These are phyloP conservation scores for Tethya wilhelma DNA, from an alignment of 37 sponge, comb jelly and placozoan genomes.

Conservation along the genomic window DNA sequence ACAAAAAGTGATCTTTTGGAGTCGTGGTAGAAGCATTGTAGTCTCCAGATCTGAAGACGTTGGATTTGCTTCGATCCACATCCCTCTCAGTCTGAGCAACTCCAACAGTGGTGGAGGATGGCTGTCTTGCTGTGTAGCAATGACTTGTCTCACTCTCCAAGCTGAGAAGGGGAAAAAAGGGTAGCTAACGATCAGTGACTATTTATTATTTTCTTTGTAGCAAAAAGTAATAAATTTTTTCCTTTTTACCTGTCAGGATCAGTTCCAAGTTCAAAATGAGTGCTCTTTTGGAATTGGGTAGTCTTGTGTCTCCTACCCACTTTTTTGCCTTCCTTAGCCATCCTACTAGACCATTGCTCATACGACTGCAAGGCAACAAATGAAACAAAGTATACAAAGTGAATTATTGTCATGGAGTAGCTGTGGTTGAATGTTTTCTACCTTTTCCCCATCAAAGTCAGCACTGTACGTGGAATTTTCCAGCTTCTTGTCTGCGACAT, in stretches of 20 bases:
- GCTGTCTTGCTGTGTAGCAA: not conserved
- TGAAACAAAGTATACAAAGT: not conserved
- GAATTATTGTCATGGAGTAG: too few species aligned
- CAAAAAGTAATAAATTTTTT: too few species aligned
- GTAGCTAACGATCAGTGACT: too few species aligned
- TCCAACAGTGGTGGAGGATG: not conserved
- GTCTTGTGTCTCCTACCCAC: conserved; percentile 57
- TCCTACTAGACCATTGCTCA: conserved; percentile 25
- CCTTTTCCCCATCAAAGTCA: conserved; percentile 73
- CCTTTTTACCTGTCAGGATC: conserved; percentile 38
- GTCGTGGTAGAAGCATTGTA: conserved; percentile 34
- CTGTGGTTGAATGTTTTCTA: too few species aligned
- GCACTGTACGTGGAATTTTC: conserved; percentile 43
- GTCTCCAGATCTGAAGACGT: conserved; percentile 78
- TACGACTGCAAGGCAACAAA: conserved; percentile 13
- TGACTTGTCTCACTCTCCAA: conserved; percentile 27
- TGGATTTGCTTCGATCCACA: conserved; percentile 36
- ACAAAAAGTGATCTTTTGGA: conserved; percentile 34
- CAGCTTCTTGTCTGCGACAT: conserved; percentile 39
- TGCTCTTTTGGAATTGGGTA: conserved; percentile 62
- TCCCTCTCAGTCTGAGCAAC: not conserved
- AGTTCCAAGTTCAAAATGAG: conserved; percentile 78
- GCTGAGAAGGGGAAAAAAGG: conserved; percentile 1
- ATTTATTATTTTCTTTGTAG: not conserved
- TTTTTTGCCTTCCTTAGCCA: conserved; percentile 8